phyloP scores from a whole-genome alignment of 2,888 invertebrate species.

The Scotopteryx bipunctaria region DNA sequence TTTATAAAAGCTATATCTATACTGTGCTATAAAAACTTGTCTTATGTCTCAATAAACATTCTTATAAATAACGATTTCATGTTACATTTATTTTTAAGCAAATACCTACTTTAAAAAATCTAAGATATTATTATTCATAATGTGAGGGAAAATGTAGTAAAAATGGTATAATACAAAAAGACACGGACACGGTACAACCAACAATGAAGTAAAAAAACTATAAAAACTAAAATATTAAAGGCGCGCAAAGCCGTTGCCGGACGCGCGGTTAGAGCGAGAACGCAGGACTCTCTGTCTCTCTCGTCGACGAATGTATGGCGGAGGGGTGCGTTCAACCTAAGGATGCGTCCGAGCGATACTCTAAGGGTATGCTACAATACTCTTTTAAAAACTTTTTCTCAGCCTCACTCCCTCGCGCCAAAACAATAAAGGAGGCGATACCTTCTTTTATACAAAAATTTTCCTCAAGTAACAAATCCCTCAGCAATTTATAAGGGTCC shows the following conservation, averaged over 20 bases:
- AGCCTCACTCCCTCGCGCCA: slow-evolving; percentile 81
- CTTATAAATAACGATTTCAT: background rate
- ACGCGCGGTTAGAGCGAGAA: too few species aligned
- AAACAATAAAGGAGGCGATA: slow-evolving; percentile 86
- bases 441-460: slow-evolving; percentile 85
- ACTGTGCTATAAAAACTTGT: background rate
- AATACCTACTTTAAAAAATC: too few species aligned
- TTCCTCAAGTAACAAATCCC: slow-evolving; percentile 48
- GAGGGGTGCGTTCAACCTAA: too few species aligned
- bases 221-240: too few species aligned
- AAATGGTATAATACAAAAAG: too few species aligned
- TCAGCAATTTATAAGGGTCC: slow-evolving; percentile 50
- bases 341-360: too few species aligned
- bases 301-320: too few species aligned
- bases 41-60: background rate
- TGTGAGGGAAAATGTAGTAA: too few species aligned
- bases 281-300: too few species aligned
- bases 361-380: slow-evolving; percentile 53
- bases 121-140: background rate
- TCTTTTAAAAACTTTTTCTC: slow-evolving; percentile 83
- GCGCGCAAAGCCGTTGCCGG: too few species aligned
- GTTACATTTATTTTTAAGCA: background rate
- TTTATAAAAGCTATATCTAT: background rate
- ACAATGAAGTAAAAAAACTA: too few species aligned
- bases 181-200: too few species aligned